These are phyloP conservation scores for Hemistola chrysoprasaria DNA, from an alignment of 2,888 invertebrate species.

Conservation along the genomic window DNA sequence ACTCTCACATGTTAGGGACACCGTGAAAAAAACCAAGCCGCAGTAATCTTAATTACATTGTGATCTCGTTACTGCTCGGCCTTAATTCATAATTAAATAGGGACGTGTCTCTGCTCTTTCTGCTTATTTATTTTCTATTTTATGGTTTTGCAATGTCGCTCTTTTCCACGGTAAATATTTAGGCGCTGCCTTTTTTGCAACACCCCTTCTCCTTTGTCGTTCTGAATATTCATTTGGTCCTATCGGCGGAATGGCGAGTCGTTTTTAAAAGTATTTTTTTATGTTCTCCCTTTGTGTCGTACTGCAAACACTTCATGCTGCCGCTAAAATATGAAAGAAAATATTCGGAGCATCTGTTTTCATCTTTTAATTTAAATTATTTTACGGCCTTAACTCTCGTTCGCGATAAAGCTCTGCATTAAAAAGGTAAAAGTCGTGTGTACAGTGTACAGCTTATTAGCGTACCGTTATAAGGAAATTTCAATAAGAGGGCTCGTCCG, in stretches of 20 bases:
- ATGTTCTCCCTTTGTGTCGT: conserved; percentile 54
- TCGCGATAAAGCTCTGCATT: conserved; percentile 12
- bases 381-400: conserved; percentile 20
- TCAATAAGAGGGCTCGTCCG: conserved; percentile 47
- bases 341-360: conserved; percentile 39
- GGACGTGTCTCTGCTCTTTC: conserved; percentile 62
- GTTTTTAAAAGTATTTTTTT: conserved; percentile 69
- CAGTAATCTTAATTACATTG: conserved; percentile 81
- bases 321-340: conserved; percentile 58
- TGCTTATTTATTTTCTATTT: conserved; percentile 77
- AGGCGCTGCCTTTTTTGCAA: conserved; percentile 56
- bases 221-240: conserved; percentile 77
- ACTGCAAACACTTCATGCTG: conserved; percentile 41
- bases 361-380: conserved; percentile 33
- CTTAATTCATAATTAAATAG: conserved; percentile 81
- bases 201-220: conserved; percentile 71
- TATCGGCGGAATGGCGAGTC: conserved; percentile 69
- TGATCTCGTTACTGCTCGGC: conserved; percentile 77
- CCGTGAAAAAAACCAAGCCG: conserved; percentile 67
- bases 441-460: no score
- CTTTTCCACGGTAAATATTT: conserved; percentile 61
- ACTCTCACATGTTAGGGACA: conserved; percentile 60
- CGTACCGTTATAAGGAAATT: conserved; percentile 26
- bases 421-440: conserved; percentile 18
- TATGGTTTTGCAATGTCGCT: conserved; percentile 70